Base-by-base conservation (phyloP, 2,888 invertebrate species). In the Phengaris arion region DNA sequence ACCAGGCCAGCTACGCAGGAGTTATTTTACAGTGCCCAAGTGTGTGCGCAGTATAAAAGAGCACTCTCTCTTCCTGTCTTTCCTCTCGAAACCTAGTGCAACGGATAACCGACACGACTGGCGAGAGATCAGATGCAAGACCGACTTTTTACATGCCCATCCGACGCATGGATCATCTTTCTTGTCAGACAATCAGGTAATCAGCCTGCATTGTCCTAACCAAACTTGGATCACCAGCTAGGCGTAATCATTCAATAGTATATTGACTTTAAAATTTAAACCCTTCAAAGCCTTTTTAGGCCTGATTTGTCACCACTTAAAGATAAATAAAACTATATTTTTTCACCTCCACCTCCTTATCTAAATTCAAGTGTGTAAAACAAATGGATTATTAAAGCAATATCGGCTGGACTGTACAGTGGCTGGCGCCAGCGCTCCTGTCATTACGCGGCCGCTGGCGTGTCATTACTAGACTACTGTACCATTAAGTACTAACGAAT, bases 401-500 rank as follows among this genome's bases (percentile, higher is more conserved):
- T 57, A 57, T n/a, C n/a, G n/a, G n/a, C 59, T 59, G 15, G 57
- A 57, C 57, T 6, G 9, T 15, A 57, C 35, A 35, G 15, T 57
- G 22, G 59, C 10, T 59, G 59, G 59, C 59, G 59, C 59, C 59
- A 59, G 59, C 48, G 48, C 59, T 22, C 22, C 59, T 22, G 22
- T 59, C 59, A 59, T 59, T 22, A 59, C 59, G 59, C 59, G 59
- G 22, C 59, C 59, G 59, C 15, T 59, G 59, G 59, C 59, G 59
- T 59, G 22, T 59, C 59, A 59, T 59, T 59, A 59, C 59, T 59
- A 8, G 59, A 10, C 59, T 59, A 59, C 7, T 48, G 48, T 48
- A 48, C 59, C 15, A 59, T 59, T 59, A 59, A 59, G 59, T 22
- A 48, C 48, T 48, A 48, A 48, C 15, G 9, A 1, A 22, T 10